Conservation (phyloP, 2,797 vertebrate species). For the Danio aesculapii region DNA sequence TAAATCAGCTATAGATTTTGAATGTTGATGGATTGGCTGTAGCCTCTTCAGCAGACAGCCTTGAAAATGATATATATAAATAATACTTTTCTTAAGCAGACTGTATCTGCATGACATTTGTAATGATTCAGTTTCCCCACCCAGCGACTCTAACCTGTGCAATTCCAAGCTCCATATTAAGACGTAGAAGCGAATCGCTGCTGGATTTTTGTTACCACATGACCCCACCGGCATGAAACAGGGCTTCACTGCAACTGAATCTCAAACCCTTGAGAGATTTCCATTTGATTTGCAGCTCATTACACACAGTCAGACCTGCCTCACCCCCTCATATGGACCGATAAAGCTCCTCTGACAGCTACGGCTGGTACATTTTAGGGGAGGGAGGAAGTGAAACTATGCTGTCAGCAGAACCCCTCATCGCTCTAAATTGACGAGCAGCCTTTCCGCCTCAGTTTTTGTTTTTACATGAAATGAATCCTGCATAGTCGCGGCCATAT, state of each 20-base stretch:
- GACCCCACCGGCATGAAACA: neutral
- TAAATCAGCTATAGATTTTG: too few relatives aligned
- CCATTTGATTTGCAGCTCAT: slow-evolving; percentile 50
- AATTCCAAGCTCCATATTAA: neutral
- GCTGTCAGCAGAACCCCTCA: slow-evolving; percentile 54
- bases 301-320: slow-evolving; percentile 19
- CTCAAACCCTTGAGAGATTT: slow-evolving; percentile 17
- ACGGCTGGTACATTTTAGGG: slow-evolving; percentile 28
- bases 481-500: slow-evolving; percentile 33
- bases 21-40: neutral
- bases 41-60: neutral
- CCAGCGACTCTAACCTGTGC: neutral
- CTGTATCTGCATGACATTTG: neutral
- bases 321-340: slow-evolving; percentile 35
- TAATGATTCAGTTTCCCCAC: neutral
- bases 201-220: neutral
- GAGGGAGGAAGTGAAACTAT: slow-evolving; percentile 37
- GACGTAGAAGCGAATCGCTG: neutral
- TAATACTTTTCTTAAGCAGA: neutral
- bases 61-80: neutral
- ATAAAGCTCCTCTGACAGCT: slow-evolving; percentile 52
- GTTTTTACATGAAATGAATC: slow-evolving; percentile 52
- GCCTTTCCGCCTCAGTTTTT: slow-evolving; percentile 43
- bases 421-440: slow-evolving; percentile 48
- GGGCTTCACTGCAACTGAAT: slow-evolving; percentile 1